A percentile compares a stretch with the other conserved stretches of the same genome.
Conservation (phyloP, 1,140 invertebrate species). For the Ostrea edulis region DNA sequence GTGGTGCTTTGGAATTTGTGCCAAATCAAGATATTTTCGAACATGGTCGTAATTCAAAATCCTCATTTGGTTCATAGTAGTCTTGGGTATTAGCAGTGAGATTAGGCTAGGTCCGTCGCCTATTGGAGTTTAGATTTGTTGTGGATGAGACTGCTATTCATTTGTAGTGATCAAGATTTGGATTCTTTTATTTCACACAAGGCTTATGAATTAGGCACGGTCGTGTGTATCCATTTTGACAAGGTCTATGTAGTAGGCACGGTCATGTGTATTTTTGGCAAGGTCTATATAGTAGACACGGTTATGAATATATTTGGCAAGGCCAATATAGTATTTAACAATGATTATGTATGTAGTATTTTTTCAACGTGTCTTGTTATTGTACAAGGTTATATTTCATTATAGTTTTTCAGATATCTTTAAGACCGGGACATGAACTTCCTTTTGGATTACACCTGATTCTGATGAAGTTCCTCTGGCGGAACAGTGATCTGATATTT, state of each 20-base stretch:
- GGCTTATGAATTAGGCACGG: no score
- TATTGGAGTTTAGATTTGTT: no score
- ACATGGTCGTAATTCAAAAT: background rate
- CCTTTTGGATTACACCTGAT: background rate
- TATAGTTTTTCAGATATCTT: background rate
- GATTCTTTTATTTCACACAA: no score
- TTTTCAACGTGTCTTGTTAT: background rate
- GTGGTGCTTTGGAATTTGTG: background rate
- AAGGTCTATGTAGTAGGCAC: background rate
- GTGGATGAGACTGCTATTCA: no score
- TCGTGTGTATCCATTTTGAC: background rate
- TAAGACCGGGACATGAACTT: background rate
- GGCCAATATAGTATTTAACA: background rate
- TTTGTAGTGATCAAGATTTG: no score
- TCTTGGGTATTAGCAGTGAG: conserved; percentile 26
- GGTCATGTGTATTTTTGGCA: background rate
- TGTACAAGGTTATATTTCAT: background rate
- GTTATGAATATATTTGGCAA: background rate
- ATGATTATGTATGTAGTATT: background rate
- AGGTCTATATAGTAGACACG: background rate
- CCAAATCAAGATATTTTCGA: conserved; percentile 9
- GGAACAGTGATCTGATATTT: background rate
- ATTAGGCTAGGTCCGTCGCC: background rate
- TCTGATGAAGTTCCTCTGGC: background rate
- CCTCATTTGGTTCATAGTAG: conserved; percentile 1